phyloP scores from a whole-genome alignment of 2,888 invertebrate species.

The Harpagoxenus sublaevis region DNA sequence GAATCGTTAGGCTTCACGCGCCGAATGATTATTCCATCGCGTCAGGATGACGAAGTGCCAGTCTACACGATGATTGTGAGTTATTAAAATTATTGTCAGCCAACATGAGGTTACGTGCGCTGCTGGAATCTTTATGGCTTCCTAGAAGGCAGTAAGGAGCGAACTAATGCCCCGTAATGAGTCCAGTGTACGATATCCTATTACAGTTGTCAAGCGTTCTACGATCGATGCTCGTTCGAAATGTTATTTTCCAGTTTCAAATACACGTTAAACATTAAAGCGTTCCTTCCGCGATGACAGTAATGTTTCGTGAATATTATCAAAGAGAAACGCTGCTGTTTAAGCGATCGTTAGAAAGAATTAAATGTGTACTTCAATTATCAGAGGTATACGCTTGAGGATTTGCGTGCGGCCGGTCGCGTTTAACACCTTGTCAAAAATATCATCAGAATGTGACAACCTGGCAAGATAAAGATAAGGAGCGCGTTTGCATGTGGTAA shows the following conservation, averaged over 20 bases:
- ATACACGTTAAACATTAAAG: constrained; percentile 58
- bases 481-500: constrained; percentile 49
- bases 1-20: constrained; percentile 69
- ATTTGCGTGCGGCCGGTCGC: background rate
- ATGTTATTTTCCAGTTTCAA: constrained; percentile 57
- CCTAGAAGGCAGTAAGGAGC: constrained; percentile 72
- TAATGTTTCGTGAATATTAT: background rate
- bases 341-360: background rate
- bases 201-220: constrained; percentile 69
- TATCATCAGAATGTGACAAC: constrained; percentile 33
- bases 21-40: constrained; percentile 68
- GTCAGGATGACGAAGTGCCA: constrained; percentile 67
- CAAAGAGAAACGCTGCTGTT: background rate
- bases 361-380: constrained; percentile 6
- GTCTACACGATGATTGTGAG: constrained; percentile 74
- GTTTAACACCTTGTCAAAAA: constrained; percentile 46
- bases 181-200: constrained; percentile 71
- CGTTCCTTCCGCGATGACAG: background rate
- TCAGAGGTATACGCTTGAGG: background rate
- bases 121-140: constrained; percentile 74
- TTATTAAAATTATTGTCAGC: constrained; percentile 77
- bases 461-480: constrained; percentile 31
- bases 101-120: constrained; percentile 63
- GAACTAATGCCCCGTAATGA: constrained; percentile 75
- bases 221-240: constrained; percentile 34